Evolutionary conservation across 2,888 invertebrate species (phyloP), one percentile per base, ranked within the genome.

Genomic region (Antitype chi): DNA sequence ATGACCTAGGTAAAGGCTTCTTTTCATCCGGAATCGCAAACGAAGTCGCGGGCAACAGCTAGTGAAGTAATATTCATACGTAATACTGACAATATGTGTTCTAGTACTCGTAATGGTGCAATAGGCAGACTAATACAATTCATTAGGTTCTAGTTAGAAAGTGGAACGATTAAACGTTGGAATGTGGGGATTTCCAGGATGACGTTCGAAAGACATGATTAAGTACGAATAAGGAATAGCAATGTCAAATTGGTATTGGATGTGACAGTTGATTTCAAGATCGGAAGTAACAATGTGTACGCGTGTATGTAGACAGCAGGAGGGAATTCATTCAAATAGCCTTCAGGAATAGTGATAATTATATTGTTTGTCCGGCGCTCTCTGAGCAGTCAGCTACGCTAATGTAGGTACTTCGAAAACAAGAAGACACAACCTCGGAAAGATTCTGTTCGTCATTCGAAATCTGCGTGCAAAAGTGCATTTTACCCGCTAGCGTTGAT

Each of bases 161-260:
- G 86, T 64, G 38, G 57, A 76, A 63, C 74, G 59, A 74, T 81
- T 76, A 77, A 49, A 81, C 32, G 23, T 28, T 60, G 71, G 55
- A 47, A 84, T 72, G 85, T 57, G 17, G 38, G 23, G 52, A 71
- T 74, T 81, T 76, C 76, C 81, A 84, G 85, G 84, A 84, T 74
- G 81, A 55, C 74, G 66, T 69, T 62, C 6, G 60, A 80, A 60
- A 76, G 73, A 70, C 60, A 43, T 74, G 47, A 83, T 76, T 70
- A 78, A 52, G 49, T 71, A 38, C 78, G 4, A 52, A 69, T 59
- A 81, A 49, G 81, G 84, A 59, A 78, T 71, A 43, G 73, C 52
- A 57, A 81, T 81, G 60, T 64, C 55, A 69, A 84, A 81, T 81
- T 78, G 55, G 62, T 70, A 75, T 63, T 78, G 85, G 76, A 85